Evolutionary conservation across 1,140 invertebrate genomes (phyloP), one percentile per base, ranked within the genome.

Genomic region (Hyles euphorbiae): DNA sequence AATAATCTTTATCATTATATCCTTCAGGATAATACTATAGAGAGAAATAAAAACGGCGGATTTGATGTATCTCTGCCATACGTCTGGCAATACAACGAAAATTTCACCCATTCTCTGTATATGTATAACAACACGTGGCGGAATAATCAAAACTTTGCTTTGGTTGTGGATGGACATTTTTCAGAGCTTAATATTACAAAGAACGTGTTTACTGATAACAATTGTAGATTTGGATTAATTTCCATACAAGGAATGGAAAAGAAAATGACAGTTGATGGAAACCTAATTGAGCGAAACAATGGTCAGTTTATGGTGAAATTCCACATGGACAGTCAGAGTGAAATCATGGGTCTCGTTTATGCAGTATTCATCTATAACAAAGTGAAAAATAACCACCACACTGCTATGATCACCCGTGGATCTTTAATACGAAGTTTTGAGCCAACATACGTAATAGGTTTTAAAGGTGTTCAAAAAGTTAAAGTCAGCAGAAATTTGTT

Each of bases 211-310:
- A 91, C 93, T 2, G 93, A 95, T 43, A 99, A 99, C 77, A 87
- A 88, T 5, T 99, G 97, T 71, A 93, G 93, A 57, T 90, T 84
- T 7, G 96, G 98, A 0, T 83, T 99, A 10, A 91, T 99, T 3
- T 93, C 94, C 0, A 90, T 99, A 3, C 90, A 92, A 56, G 98
- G 99, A 10, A 99, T 99, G 97, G 99, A 99, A 84, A 99, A 99
- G 87, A 94, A 95, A 70, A 91, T 99, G 86, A 90, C 93, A 34
- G 95, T 99, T 61, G 91, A 94, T 92, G 82, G 92, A 71, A 93
- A 95, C 89, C 78, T 94, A 54, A 95, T 99, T 45, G 91, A 93
- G 65, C 89, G 91, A 22, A 99, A 99, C 77, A 92, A 90, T 51
- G 96, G 95, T 0, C 91, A 91, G n/a, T 96, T 93, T 74, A 94